Percentiles rank a stretch among this genome's conserved stretches.
phyloP scores from a whole-genome alignment of 2,888 invertebrate species.

The Drosophila macrothrix region DNA sequence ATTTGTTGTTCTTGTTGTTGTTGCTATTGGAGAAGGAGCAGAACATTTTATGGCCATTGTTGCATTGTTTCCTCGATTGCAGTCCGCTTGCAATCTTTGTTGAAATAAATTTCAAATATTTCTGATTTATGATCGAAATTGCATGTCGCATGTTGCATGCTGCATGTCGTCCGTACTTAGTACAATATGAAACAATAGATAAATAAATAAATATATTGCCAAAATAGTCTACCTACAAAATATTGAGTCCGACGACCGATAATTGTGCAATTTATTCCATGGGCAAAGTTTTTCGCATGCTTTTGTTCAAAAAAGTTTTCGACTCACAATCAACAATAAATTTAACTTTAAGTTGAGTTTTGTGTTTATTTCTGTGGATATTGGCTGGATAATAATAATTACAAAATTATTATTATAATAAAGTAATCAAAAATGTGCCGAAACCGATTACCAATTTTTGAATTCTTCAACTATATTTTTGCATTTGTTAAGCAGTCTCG shows the following conservation, averaged over 20 bases:
- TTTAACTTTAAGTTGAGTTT: conserved; percentile 3
- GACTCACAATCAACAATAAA: conserved; percentile 11
- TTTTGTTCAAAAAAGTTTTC: conserved; percentile 19
- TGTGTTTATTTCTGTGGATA: not conserved
- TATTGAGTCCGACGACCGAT: conserved; percentile 31
- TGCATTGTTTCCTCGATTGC: conserved; percentile 52
- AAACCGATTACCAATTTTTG: fast-evolving
- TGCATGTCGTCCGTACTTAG: conserved; percentile 16
- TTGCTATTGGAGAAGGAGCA: conserved; percentile 6
- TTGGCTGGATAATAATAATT: not conserved
- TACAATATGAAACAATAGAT: conserved; percentile 45
- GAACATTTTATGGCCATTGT: conserved; percentile 63
- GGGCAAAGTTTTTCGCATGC: conserved; percentile 23
- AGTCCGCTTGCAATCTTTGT: conserved; percentile 63
- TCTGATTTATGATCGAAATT: conserved; percentile 68
- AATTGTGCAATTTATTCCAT: conserved; percentile 47
- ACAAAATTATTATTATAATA: not conserved
- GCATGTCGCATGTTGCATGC: conserved; percentile 26
- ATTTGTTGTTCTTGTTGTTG: conserved; percentile 2
- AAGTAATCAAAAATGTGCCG: not conserved
- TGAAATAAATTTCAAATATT: conserved; percentile 74
- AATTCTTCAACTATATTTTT: not conserved
- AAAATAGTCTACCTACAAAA: conserved; percentile 10
- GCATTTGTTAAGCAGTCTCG: not conserved
- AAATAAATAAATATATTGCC: conserved; percentile 45